These are phyloP conservation scores for Lepeophtheirus salmonis DNA, from an alignment of 1,140 invertebrate genomes.

Conservation along the genomic window DNA sequence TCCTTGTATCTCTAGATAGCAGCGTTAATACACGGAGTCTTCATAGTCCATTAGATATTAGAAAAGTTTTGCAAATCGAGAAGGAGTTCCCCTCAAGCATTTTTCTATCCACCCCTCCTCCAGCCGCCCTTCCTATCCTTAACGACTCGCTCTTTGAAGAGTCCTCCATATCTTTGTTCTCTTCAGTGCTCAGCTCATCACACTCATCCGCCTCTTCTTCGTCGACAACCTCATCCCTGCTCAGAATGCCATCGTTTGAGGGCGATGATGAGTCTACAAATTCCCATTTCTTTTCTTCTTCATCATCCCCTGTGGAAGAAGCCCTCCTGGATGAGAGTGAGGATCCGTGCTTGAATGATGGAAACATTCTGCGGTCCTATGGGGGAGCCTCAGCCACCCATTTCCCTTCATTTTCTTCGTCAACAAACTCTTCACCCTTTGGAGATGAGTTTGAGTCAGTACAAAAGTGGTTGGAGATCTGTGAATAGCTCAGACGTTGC, in stretches of 20 bases:
- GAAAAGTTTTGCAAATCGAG: no score
- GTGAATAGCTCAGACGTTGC: no score
- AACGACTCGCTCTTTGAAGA: not conserved
- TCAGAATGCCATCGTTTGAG: not conserved
- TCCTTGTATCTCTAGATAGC: not conserved
- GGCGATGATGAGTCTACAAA: no score
- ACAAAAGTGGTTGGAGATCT: not conserved
- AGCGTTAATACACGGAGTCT: not conserved
- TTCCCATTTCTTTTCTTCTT: no score
- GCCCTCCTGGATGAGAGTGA: constrained; percentile 4
- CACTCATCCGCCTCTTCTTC: not conserved
- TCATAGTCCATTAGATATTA: not conserved
- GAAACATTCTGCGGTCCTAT: not conserved
- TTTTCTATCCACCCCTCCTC: no score
- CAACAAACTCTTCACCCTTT: not conserved
- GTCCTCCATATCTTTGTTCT: not conserved
- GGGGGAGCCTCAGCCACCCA: not conserved
- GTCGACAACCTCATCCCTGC: not conserved
- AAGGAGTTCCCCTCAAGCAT: no score
- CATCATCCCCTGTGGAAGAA: not conserved
- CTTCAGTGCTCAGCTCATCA: not conserved
- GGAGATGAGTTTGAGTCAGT: not conserved
- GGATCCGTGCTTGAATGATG: constrained; percentile 6
- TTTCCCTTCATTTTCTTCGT: no score
- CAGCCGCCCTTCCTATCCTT: not conserved